Evolutionary conservation across 2,113 vertebrate species (phyloP), one percentile per base, ranked within the genome.

Genomic region (Thamnophis sirtalis): DNA sequence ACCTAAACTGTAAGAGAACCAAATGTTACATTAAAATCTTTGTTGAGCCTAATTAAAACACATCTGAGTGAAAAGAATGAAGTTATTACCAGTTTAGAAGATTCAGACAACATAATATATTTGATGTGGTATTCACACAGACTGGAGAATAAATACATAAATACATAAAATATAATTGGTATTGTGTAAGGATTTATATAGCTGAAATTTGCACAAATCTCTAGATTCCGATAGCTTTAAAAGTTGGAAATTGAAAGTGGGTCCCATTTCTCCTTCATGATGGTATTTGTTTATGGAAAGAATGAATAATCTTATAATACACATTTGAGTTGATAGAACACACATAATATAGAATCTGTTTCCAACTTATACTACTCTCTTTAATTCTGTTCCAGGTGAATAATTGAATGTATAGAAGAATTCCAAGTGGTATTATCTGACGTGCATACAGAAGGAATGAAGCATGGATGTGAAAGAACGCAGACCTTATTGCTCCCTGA

Each of bases 391-490:
- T 96, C 89, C 95, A 98, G 97, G 97, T 97, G 97, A 95, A 95
- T 95, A 97, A 89, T 95, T 95, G 97, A 96, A 93, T 95, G 93
- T 96, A 96, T 97, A 97, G 95, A 95, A 95, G 93, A 95, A 92
- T 96, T 96, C 93, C 93, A 60, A 95, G 88, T 84, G 94, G 96
- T 93, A 94, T 89, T 97, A 96, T 95, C 97, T 95, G 97, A 98
- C 97, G 98, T 93, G 97, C 96, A 8, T 97, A 96, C 97, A 97
- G 98, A 98, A 98, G 99, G 99, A 98, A 97, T 98, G 98, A 98
- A 99, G 98, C 96, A 99, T 99, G 99, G 99, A 99, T 98, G 99
- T 99, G 98, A 99, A 99, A 96, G 98, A 99, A 98, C 98, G 99
- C 95, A 98, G 98, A 98, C 99, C 98, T 97, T 99, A 99, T 96